Evolutionary conservation across 1,140 invertebrate genomes (phyloP), one percentile per base, ranked within the genome.

Genomic region (Hypsibius dujardini): DNA sequence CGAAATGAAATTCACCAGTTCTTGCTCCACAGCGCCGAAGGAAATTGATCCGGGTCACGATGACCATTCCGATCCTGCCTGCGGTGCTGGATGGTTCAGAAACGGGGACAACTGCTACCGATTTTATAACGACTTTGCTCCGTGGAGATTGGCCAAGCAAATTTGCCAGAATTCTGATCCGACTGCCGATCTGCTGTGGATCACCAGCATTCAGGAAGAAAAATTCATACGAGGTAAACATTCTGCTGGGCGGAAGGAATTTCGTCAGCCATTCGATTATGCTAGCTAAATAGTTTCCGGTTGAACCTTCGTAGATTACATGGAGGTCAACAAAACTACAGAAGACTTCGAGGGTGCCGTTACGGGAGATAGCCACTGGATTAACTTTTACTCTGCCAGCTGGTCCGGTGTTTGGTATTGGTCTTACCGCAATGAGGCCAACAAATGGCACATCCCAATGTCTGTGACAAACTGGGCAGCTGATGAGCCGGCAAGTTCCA

Each of bases 151-250:
- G 50, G 50, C 50, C 50, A 56, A 56, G n/a, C 50, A 56, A n/a
- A 56, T n/a, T 56, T 56, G 50, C n/a, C 50, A 56, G 50, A 56
- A 56, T n/a, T 56, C 50, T 7, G 50, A 56, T n/a, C 50, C 50
- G 50, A n/a, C 50, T 56, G 50, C 50, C 50, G 50, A 56, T 7
- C 50, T 56, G 7, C 50, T 56, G 7, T 56, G n/a, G 7, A 56
- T 56, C 50, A 56, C 50, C 50, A 56, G 50, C 50, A 56, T 7
- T 7, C 7, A 56, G n/a, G 50, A 56, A n/a, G 50, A 56, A n/a
- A 56, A 7, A 56, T 56, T 56, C 50, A 56, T 56, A 7, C 50
- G 50, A 56, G 50, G 50, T 56, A 56, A 7, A n/a, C 7, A 7
- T 56, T n/a, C 50, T n/a, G n/a, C n/a, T n/a, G n/a, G n/a, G n/a